Base-by-base conservation (phyloP, 2,888 invertebrate genomes). In the Myopa tessellatipennis region DNA sequence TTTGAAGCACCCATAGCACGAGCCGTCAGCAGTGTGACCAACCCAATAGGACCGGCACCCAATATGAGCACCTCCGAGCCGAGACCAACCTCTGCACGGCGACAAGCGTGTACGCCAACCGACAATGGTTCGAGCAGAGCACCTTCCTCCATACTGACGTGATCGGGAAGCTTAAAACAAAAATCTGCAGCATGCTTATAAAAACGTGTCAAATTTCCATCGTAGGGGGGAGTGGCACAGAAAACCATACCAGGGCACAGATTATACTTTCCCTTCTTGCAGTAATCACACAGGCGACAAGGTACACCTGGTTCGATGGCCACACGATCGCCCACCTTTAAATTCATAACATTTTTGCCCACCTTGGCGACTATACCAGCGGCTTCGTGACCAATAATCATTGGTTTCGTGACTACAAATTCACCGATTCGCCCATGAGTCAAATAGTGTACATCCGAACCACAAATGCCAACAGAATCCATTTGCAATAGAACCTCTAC, bases 391-490 rank as follows among this genome's bases (percentile, higher is more conserved):
- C 98, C 98, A 87, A 98, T 94, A 50, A 98, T 92, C 97, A 98
- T 97, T 10, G 98, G 98, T 71, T 93, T 92, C 79, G 92, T 92
- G 0, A 98, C 92, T 50, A 97, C 90, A 87, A 98, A 98, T 86
- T 95, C 93, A 0, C 96, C 98, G 86, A 98, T 98, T 26, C 92
- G 89, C 12, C 98, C 98, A 80, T 93, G 90, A 55, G 93, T 93
- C 90, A 96, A 92, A 90, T 98, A 98, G 89, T 98, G 98, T 6
- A 99, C 96, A 89, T 99, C 98, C 0, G 95, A 95, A 0, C 98
- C 98, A 88, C 98, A 99, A 85, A 99, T 98, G n/a, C 98, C 98
- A 68, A 98, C 97, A 82, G 94, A 94, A 86, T 94, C 94, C 95
- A 98, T 97, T 82, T 93, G 92, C 26, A 98, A 88, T 5, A 97